Conservation (phyloP, 2,888 invertebrate species). For the Siphonodentalium dalli region DNA sequence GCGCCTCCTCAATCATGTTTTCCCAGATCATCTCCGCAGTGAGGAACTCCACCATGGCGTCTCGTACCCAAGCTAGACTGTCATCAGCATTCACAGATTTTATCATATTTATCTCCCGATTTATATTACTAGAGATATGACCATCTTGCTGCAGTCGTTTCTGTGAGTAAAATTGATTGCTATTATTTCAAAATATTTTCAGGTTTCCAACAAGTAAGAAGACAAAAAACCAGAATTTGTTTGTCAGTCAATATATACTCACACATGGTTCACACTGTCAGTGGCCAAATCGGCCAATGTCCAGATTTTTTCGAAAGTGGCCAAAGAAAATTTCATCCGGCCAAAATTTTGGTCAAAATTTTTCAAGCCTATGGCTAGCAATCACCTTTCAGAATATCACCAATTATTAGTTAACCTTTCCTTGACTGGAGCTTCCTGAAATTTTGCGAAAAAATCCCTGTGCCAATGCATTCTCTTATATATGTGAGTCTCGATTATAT, state of each 20-base stretch:
- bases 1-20: slow-evolving; percentile 49
- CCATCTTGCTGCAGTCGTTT: slow-evolving; percentile 52
- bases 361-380: no score
- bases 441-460: no score
- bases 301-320: no score
- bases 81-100: slow-evolving; percentile 46
- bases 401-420: no score
- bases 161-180: slow-evolving; percentile 42
- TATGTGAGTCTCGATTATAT: no score
- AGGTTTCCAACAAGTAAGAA: no score
- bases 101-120: slow-evolving; percentile 55
- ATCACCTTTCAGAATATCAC: no score
- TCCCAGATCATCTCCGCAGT: slow-evolving; percentile 51
- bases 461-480: no score
- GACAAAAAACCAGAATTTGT: not conserved
- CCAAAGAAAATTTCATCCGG: no score
- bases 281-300: no score
- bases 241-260: not conserved
- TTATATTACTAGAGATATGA: slow-evolving; percentile 39
- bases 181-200: not conserved
- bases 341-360: not conserved
- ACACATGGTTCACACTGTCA: not conserved
- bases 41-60: slow-evolving; percentile 43
- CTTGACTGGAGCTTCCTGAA: no score
- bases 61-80: slow-evolving; percentile 49